These are phyloP conservation scores for Patella pellucida DNA, from an alignment of 2,888 invertebrate species.

Conservation along the genomic window DNA sequence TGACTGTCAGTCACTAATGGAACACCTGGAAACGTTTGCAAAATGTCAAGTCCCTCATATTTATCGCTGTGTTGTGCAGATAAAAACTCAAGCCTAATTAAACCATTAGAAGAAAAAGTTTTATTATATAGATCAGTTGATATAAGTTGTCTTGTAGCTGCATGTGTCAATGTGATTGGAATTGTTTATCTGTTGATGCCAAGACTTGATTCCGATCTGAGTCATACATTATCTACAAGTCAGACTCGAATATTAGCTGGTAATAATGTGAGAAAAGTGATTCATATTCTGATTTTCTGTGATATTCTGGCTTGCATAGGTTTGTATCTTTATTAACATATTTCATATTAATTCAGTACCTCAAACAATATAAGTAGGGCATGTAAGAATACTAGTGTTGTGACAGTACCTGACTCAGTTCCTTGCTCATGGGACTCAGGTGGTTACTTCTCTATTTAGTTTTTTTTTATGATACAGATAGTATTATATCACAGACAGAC, in stretches of 20 bases:
- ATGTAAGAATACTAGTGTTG: no score
- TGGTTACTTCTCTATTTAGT: no score
- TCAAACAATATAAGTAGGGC: no score
- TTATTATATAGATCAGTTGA: constrained; percentile 10
- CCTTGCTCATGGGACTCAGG: no score
- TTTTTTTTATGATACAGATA: no score
- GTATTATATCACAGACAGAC: no score
- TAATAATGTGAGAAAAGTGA: not conserved
- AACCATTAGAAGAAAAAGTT: not conserved
- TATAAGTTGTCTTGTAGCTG: constrained; percentile 16
- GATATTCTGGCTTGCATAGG: constrained; percentile 8
- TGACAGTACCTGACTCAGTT: no score
- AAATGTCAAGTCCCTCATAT: constrained; percentile 20
- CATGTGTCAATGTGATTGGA: constrained; percentile 25
- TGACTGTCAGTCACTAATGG: no score
- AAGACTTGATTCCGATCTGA: constrained; percentile 18
- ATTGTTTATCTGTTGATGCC: constrained; percentile 36
- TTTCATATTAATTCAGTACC: not conserved
- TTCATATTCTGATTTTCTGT: constrained; percentile 7
- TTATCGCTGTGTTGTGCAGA: constrained; percentile 17
- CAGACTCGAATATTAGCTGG: constrained; percentile 15
- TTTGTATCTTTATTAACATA: not conserved
- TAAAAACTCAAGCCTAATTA: constrained; percentile 1
- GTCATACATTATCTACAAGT: constrained; percentile 4
- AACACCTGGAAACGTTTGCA: not conserved